Conservation (phyloP, 2,797 vertebrate species). For the Neosilurus mollespiculum region DNA sequence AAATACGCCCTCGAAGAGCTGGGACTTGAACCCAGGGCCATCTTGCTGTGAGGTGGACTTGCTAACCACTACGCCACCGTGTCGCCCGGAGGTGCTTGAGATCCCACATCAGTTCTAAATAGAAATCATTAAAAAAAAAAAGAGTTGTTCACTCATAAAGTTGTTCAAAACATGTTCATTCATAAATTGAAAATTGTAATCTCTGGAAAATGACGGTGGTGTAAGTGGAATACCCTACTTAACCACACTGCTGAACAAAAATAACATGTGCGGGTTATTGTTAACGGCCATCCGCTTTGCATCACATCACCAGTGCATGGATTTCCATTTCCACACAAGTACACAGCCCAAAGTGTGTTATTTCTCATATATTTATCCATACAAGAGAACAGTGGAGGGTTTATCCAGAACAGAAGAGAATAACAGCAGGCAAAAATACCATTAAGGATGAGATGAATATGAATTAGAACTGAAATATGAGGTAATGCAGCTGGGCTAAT, state of each 20-base stretch:
- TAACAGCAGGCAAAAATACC: background rate
- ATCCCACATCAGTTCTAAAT: background rate
- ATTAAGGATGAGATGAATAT: conserved; percentile 14
- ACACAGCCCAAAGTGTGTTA: background rate
- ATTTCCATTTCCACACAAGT: background rate
- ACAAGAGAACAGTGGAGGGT: background rate
- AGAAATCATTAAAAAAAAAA: background rate
- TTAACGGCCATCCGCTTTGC: background rate
- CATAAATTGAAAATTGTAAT: background rate
- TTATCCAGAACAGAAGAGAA: background rate
- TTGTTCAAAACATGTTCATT: background rate
- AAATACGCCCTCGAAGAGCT: too few relatives aligned
- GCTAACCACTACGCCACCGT: too few relatives aligned
- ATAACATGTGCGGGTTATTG: background rate
- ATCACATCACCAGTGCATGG: background rate
- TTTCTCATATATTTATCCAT: background rate
- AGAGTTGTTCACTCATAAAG: background rate
- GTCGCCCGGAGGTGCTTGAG: too few relatives aligned
- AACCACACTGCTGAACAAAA: background rate
- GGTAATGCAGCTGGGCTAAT: conserved; percentile 3
- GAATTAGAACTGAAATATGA: background rate
- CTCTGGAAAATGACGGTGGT: background rate
- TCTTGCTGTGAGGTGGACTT: too few relatives aligned
- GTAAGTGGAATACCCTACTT: background rate
- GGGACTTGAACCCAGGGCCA: too few relatives aligned